These are phyloP conservation scores for Leptura quadrifasciata DNA, from an alignment of 2,888 invertebrate genomes.

Conservation along the genomic window DNA sequence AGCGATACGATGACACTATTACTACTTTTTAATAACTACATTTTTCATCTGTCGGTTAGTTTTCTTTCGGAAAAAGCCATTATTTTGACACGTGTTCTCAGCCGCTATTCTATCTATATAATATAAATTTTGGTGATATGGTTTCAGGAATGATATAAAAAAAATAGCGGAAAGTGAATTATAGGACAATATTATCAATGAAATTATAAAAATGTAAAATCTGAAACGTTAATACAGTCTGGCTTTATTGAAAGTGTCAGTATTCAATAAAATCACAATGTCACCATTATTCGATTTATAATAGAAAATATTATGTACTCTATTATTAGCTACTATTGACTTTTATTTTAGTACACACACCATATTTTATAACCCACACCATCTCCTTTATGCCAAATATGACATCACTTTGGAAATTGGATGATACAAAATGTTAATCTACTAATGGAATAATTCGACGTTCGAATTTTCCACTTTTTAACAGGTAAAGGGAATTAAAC, in stretches of 20 bases:
- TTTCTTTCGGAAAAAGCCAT: not conserved
- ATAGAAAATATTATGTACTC: not conserved
- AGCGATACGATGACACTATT: no score
- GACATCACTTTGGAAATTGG: slow-evolving; percentile 21
- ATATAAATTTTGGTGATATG: not conserved
- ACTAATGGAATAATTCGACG: slow-evolving; percentile 18
- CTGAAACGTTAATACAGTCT: not conserved
- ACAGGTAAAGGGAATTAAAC: not conserved
- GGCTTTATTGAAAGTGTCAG: not conserved
- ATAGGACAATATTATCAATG: not conserved
- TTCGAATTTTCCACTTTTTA: slow-evolving; percentile 4
- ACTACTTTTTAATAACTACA: no score
- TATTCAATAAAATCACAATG: not conserved
- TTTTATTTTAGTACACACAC: not conserved
- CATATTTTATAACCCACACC: slow-evolving; percentile 17
- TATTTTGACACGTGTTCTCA: not conserved
- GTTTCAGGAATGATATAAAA: not conserved
- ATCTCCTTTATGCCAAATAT: slow-evolving; percentile 18
- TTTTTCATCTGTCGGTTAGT: no score
- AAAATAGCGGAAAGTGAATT: not conserved
- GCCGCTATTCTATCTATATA: not conserved
- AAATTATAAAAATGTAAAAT: not conserved
- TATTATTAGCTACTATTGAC: slow-evolving; percentile 18
- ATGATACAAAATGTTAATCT: slow-evolving; percentile 24
- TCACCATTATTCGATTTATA: not conserved